Percentiles rank a stretch among this genome's conserved stretches.
phyloP scores from a whole-genome alignment of 2,888 invertebrate genomes.

The Drosophila limbata region DNA sequence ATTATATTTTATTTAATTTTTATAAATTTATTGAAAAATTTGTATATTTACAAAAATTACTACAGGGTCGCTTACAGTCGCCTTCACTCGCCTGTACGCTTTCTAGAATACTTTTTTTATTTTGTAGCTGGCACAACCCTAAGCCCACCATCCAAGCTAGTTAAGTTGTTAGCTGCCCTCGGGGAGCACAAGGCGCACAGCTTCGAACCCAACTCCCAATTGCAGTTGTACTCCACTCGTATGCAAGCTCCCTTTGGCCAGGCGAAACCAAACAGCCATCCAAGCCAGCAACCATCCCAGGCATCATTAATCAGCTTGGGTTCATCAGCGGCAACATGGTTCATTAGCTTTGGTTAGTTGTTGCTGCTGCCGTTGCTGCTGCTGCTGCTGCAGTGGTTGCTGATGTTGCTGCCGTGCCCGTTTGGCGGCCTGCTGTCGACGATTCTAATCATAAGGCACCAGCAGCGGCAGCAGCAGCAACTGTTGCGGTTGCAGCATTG shows the following conservation, averaged over 20 bases:
- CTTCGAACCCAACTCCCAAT: slow-evolving; percentile 31
- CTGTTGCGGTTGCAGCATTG: slow-evolving; percentile 37
- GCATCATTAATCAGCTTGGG: slow-evolving; percentile 79
- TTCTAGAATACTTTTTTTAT: neutral
- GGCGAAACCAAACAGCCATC: slow-evolving; percentile 12
- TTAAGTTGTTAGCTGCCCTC: slow-evolving; percentile 78
- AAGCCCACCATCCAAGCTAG: slow-evolving; percentile 74
- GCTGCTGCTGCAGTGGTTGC: slow-evolving; percentile 43
- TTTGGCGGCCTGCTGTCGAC: slow-evolving; percentile 73
- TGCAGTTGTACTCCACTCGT: slow-evolving; percentile 30
- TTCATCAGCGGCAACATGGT: slow-evolving; percentile 81
- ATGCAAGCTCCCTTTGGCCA: slow-evolving; percentile 43
- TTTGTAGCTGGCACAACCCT: slow-evolving; percentile 57
- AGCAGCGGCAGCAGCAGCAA: slow-evolving; percentile 50
- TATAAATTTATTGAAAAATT: too few relatives aligned
- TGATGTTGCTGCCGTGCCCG: slow-evolving; percentile 56
- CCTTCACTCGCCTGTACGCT: neutral
- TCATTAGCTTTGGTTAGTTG: slow-evolving; percentile 78
- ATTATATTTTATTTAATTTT: too few relatives aligned
- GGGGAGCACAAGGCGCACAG: slow-evolving; percentile 36
- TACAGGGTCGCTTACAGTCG: neutral
- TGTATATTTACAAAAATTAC: too few relatives aligned
- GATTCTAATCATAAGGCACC: slow-evolving; percentile 81
- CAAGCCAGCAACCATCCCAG: slow-evolving; percentile 25
- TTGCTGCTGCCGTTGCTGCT: slow-evolving; percentile 54